Base-by-base conservation (phyloP, 2,797 vertebrate species). In the Sarcophilus harrisii region DNA sequence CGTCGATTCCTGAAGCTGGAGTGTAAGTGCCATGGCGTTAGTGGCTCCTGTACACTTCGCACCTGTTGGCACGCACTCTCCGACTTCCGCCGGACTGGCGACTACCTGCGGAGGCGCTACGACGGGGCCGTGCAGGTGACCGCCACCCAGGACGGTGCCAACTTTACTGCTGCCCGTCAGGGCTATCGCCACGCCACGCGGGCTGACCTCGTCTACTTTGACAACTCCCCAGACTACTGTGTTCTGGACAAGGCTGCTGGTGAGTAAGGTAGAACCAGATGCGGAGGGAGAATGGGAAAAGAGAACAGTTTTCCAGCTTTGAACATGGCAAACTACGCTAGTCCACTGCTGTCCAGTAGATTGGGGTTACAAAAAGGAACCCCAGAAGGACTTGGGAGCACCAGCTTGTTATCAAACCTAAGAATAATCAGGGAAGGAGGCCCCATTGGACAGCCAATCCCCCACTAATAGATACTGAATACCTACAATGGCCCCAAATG, bases 1-100 rank as follows among this genome's bases (percentile, higher is more conserved):
- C 99, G 99, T 98, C 99, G 99, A 93, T 99, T 99, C 98, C 99
- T 99, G 99, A 99, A 99, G 99, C 99, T 99, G 98, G 99, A 99
- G 98, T 99, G 99, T 98, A 99, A 99, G 98, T 99, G 99, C 98
- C 99, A 99, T 0, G 99, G 99, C 29, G 99, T 99, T 97, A 99
- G 99, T 0, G 99, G 99, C 97, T 99, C 99, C 97, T 99, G 99
- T 97, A 99, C 99, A 14, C 99, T 99, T 97, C 99, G 99, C 98
- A 99, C 99, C 98, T 99, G 99, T 96, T 99, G 99, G 99, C 98
- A 99, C 95, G 99, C 99, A 0, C 99, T 99, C 99, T 99, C 99
- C 5, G 99, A 99, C 98, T 99, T 99, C 98, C 99, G 99, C 91
- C 99, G 99, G 97, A 99, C 99, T 0, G 99, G 99, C 91, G 99